These are phyloP conservation scores for Balearica regulorum DNA, from an alignment of 2,797 vertebrate genomes.

Conservation along the genomic window DNA sequence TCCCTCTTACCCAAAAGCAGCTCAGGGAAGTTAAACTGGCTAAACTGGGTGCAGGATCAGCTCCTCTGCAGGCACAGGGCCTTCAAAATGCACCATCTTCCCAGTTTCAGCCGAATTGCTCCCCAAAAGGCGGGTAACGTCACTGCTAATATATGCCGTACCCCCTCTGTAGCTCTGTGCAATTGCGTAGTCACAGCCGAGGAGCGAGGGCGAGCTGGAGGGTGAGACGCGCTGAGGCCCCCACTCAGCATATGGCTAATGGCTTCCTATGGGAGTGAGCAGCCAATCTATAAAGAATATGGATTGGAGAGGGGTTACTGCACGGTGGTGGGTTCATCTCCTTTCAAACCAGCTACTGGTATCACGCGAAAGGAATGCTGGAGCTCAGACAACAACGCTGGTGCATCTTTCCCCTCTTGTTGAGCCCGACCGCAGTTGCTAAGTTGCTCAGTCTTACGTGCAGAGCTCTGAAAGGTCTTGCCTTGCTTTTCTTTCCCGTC, in stretches of 20 bases:
- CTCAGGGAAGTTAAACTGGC: neutral
- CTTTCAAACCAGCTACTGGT: neutral
- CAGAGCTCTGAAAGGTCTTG: neutral
- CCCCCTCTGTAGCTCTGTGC: neutral
- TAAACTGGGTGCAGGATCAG: neutral
- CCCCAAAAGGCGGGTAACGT: neutral
- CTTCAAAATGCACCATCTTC: neutral
- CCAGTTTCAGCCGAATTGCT: neutral
- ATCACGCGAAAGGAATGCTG: neutral
- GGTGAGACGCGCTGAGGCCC: neutral
- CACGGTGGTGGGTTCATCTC: neutral
- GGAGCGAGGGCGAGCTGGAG: neutral
- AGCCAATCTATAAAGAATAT: neutral
- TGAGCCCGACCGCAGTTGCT: neutral
- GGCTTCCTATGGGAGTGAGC: neutral
- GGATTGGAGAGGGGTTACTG: neutral
- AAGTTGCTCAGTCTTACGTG: accelerated
- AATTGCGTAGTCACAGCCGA: neutral
- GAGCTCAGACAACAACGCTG: neutral
- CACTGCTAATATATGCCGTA: neutral
- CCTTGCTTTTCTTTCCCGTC: neutral
- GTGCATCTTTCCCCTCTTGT: neutral
- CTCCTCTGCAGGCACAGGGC: neutral
- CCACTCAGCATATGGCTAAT: neutral
- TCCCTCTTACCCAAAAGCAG: neutral